These are phyloP conservation scores for Mionectes olivaceus DNA, from an alignment of 2,797 vertebrate genomes.

Conservation along the genomic window DNA sequence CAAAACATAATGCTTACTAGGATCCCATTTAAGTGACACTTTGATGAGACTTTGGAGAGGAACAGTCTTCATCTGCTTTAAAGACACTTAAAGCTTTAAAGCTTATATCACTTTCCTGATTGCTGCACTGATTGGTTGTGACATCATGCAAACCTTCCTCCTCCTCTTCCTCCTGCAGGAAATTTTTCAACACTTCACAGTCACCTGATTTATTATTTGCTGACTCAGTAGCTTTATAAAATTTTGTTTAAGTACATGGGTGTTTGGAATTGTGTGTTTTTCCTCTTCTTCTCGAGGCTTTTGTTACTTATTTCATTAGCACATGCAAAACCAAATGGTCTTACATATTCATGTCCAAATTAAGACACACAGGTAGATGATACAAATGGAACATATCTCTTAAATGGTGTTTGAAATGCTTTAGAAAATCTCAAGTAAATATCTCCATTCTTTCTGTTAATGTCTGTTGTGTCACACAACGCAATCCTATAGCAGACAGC, in stretches of 20 bases:
- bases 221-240: background rate
- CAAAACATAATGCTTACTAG: constrained; percentile 11
- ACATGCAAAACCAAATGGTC: background rate
- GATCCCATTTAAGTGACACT: constrained; percentile 7
- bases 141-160: background rate
- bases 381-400: background rate
- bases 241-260: background rate
- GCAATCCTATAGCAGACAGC: background rate
- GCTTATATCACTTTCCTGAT: background rate
- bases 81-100: background rate
- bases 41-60: background rate
- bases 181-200: background rate
- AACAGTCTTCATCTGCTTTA: background rate
- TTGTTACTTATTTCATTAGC: background rate
- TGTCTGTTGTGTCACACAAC: background rate
- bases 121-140: background rate
- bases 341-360: background rate
- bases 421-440: background rate
- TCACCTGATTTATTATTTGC: background rate
- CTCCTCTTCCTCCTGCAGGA: background rate
- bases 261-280: background rate
- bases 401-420: background rate
- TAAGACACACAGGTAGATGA: background rate
- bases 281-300: background rate
- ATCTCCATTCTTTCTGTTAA: background rate